Evolutionary conservation across 2,113 vertebrate genomes (phyloP).

Genomic region (Dipodomys ordii): DNA sequence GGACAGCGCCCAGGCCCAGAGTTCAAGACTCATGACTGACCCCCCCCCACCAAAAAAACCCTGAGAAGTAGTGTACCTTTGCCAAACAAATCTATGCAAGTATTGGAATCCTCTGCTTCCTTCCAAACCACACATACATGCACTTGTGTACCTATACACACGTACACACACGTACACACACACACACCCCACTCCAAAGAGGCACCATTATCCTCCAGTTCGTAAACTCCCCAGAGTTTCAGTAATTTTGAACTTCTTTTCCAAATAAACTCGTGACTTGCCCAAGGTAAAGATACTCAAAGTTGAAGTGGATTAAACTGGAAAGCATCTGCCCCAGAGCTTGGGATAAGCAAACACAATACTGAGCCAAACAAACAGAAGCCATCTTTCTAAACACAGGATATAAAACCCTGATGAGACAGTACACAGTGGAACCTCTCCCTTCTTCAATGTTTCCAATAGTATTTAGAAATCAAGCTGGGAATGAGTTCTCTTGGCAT

Average conservation of each 20-base stretch:
- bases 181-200: neutral
- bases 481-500: neutral
- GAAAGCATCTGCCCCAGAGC: neutral
- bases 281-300: constrained; percentile 18
- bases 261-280: neutral
- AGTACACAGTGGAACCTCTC: neutral
- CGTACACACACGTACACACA: neutral
- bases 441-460: neutral
- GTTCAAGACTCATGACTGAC: no score
- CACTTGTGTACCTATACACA: neutral
- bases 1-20: no score
- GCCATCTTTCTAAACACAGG: neutral
- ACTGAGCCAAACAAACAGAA: constrained; percentile 39
- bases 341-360: neutral
- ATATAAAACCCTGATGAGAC: neutral
- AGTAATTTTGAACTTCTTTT: neutral
- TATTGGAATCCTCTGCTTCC: neutral
- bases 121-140: neutral
- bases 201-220: neutral
- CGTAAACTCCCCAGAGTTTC: neutral
- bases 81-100: neutral
- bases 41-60: no score
- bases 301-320: neutral
- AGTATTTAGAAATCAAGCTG: neutral
- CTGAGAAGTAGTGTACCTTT: neutral